Evolutionary conservation across 2,888 invertebrate species (phyloP).

Genomic region (Papilio protenor): DNA sequence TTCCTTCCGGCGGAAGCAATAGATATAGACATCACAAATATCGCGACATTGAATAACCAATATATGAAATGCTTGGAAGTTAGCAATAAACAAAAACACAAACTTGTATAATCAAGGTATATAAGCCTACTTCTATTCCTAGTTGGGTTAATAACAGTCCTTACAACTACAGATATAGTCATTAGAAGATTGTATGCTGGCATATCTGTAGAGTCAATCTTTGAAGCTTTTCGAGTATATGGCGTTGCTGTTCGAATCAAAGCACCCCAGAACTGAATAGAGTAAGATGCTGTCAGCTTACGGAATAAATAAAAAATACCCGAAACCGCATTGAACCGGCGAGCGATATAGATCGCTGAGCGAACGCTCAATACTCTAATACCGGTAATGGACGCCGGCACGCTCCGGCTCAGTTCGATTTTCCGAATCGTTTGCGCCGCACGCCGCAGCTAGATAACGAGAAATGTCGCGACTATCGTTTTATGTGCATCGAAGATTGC

Average conservation of each 20-base stretch:
- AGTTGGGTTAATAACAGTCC: background rate
- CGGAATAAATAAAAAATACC: constrained; percentile 26
- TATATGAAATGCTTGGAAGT: constrained; percentile 26
- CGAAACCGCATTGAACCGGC: constrained; percentile 20
- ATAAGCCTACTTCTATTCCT: background rate
- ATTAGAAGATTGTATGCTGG: background rate
- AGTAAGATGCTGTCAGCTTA: constrained; percentile 25
- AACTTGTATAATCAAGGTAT: background rate
- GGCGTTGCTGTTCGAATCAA: background rate
- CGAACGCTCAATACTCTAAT: constrained; percentile 63
- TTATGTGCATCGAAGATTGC: constrained; percentile 65
- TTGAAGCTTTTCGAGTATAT: background rate
- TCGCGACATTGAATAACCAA: constrained; percentile 48
- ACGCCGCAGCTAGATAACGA: constrained; percentile 71
- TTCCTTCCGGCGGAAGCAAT: constrained; percentile 50
- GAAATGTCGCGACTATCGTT: constrained; percentile 71
- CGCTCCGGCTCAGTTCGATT: constrained; percentile 69
- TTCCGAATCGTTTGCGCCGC: constrained; percentile 79
- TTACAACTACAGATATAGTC: background rate
- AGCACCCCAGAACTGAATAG: constrained; percentile 8
- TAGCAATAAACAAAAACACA: background rate
- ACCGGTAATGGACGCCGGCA: constrained; percentile 77
- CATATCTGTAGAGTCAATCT: background rate
- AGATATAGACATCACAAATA: constrained; percentile 50
- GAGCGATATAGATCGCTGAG: constrained; percentile 52